phyloP scores from a whole-genome alignment of 2,113 vertebrate species.

The Nycticorax nycticorax region DNA sequence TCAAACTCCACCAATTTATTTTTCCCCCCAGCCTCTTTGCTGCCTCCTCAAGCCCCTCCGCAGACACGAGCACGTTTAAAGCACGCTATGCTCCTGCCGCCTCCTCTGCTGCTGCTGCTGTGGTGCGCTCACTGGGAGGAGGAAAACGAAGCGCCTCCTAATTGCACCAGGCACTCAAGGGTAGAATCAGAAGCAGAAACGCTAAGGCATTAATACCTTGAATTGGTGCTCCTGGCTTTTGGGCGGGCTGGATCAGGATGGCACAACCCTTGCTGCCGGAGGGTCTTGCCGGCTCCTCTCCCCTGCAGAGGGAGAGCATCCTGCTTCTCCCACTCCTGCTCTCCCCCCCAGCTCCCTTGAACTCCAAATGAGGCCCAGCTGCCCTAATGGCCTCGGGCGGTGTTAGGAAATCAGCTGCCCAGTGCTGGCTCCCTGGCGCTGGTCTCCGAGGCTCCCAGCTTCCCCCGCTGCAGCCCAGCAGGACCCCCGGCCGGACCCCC shows the following conservation, averaged over 20 bases:
- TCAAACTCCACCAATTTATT: neutral
- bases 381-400: conserved; percentile 21
- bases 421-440: neutral
- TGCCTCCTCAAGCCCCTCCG: neutral
- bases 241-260: neutral
- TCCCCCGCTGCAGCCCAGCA: neutral
- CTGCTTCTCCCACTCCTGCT: neutral
- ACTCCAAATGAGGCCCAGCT: neutral
- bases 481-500: accelerated
- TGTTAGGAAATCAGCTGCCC: conserved; percentile 38
- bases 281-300: neutral
- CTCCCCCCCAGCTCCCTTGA: neutral
- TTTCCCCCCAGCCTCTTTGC: neutral
- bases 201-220: neutral
- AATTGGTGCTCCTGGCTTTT: neutral
- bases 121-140: accelerated
- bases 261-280: neutral
- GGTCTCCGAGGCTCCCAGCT: neutral
- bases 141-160: neutral
- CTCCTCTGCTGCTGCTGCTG: accelerated
- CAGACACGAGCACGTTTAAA: accelerated
- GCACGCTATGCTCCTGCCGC: accelerated
- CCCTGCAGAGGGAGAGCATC: neutral
- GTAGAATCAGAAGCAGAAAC: neutral
- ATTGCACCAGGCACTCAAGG: neutral